Evolutionary conservation across 2,797 vertebrate genomes (phyloP).

Genomic region (Peromyscus nudipes): DNA sequence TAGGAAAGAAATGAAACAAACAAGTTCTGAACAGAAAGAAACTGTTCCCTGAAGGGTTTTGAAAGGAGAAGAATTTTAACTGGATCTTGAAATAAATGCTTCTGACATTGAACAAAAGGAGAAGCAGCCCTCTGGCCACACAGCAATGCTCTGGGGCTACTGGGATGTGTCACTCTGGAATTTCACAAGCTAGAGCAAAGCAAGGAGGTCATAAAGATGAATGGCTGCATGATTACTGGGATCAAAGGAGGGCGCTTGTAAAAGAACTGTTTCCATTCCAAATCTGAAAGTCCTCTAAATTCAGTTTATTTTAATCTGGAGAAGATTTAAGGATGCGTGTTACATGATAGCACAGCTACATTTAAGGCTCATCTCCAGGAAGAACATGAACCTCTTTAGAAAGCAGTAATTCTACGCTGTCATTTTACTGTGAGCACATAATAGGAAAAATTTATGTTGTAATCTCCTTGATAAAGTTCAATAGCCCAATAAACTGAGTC

Average conservation of each 20-base stretch:
- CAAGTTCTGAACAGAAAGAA: conserved; percentile 68
- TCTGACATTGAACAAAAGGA: conserved; percentile 71
- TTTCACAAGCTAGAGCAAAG: conserved; percentile 63
- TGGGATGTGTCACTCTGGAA: conserved; percentile 68
- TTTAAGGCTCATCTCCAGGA: background rate
- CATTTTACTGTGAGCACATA: conserved; percentile 1
- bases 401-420: background rate
- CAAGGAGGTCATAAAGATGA: conserved; percentile 63
- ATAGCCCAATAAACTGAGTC: conserved; percentile 61
- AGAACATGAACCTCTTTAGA: conserved; percentile 50
- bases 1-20: conserved; percentile 69
- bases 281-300: conserved; percentile 38
- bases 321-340: background rate
- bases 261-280: conserved; percentile 61
- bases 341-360: background rate
- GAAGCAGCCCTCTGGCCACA: conserved; percentile 26
- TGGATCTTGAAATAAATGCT: conserved; percentile 71
- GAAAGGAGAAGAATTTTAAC: conserved; percentile 76
- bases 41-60: conserved; percentile 64
- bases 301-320: conserved; percentile 52
- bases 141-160: background rate
- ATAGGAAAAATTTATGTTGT: conserved; percentile 29
- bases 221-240: conserved; percentile 13
- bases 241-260: conserved; percentile 54
- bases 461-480: conserved; percentile 68